phyloP scores from a whole-genome alignment of 1,140 invertebrate genomes.

The Apis laboriosa region DNA sequence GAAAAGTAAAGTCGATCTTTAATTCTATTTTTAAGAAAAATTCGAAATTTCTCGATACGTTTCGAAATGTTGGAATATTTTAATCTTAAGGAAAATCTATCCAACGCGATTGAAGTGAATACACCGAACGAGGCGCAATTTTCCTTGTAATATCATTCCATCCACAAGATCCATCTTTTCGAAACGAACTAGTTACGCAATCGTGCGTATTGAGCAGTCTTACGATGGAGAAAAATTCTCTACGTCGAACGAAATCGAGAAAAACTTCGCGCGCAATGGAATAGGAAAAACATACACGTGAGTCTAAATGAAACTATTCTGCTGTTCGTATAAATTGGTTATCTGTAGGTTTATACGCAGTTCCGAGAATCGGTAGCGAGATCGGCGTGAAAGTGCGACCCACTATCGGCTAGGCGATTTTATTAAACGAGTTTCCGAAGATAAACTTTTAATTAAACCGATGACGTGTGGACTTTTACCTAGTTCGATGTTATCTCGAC shows the following conservation, averaged over 20 bases:
- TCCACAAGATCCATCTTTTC: constrained; percentile 38
- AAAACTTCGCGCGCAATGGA: no score
- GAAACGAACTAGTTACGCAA: constrained; percentile 50
- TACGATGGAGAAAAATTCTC: background rate
- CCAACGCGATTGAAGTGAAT: no score
- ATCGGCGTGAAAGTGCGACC: constrained; percentile 39
- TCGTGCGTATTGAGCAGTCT: background rate
- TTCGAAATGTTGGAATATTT: no score
- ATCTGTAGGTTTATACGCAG: constrained; percentile 21
- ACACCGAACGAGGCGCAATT: constrained; percentile 47
- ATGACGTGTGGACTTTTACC: constrained; percentile 14
- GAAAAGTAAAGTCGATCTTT: no score
- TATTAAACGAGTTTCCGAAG: background rate
- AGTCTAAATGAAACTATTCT: background rate
- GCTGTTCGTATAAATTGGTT: background rate
- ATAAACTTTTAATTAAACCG: constrained; percentile 29
- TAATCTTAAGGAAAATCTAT: no score
- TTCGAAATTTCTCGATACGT: no score
- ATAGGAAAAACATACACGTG: background rate
- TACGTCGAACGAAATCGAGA: background rate
- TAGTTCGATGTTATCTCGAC: background rate
- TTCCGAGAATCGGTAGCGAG: constrained; percentile 36
- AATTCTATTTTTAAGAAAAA: no score
- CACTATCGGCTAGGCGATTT: constrained; percentile 22
- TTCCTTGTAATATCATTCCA: constrained; percentile 53